Base-by-base conservation (phyloP, 2,113 vertebrate species). In the Myiagra hebetior region DNA sequence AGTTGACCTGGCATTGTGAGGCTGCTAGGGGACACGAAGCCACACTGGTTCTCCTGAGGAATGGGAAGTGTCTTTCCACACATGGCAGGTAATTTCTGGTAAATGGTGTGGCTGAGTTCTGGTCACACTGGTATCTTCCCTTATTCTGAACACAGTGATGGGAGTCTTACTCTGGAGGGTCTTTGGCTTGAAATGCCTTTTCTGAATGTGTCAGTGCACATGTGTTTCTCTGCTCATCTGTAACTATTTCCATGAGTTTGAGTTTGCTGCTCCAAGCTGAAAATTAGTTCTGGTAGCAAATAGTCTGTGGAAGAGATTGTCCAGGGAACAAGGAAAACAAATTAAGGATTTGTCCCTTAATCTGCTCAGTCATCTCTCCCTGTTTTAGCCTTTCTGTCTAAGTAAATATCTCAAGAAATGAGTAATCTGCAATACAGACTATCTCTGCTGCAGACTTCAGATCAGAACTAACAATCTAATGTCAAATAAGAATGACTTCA, bases 1-100 rank as follows among this genome's bases (percentile, higher is more conserved):
- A 95, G 91, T 46, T 95, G 94, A 93, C 87, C 84, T n/a, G 22
- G 88, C 37, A 31, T 23, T 89, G 87, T 33, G 42, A 60, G 95
- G 77, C 89, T 95, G 89, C 83, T 94, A 57, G n/a, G 84, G 92
- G 77, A 56, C 93, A 91, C 37, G 53, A 89, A 95, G 91, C 88
- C 94, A 92, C 88, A 0, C 87, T 52, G 87, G 74, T 33, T 68
- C 74, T 93, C 69, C 76, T 95, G 69, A 46, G 64, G 41, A 60
- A 46, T 39, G 87, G 93, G 77, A 96, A 30, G 41, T 78, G 42
- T 20, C 80, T 68, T 37, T 24, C 52, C 77, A 44, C 49, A 44
- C 2, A 2, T 78, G 86, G 68, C 73, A 85, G 60, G 63, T 81
- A 89, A 57, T 22, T 57, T 46, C 50, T 89, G 42, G 24, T 10